These are phyloP conservation scores for Numenius phaeopus DNA, from an alignment of 2,797 vertebrate species.

Conservation along the genomic window DNA sequence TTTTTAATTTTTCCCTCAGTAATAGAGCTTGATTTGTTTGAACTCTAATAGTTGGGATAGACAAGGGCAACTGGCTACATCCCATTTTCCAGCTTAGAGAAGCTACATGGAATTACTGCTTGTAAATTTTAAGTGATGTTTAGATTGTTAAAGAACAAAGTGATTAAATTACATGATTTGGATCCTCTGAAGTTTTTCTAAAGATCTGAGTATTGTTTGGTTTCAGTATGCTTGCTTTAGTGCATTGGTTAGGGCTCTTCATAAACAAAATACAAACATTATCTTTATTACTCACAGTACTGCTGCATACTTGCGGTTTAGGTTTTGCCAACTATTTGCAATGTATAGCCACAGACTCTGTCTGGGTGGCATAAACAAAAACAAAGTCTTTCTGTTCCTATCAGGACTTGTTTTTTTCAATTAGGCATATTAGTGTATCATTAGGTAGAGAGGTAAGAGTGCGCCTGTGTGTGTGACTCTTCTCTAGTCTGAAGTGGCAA, in stretches of 20 bases:
- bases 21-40: slow-evolving; percentile 9
- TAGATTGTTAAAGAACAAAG: slow-evolving; percentile 56
- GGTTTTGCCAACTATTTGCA: slow-evolving; percentile 72
- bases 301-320: slow-evolving; percentile 71
- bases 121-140: slow-evolving; percentile 51
- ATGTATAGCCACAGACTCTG: slow-evolving; percentile 68
- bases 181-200: slow-evolving; percentile 41
- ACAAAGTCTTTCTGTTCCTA: slow-evolving; percentile 69
- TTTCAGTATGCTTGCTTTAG: slow-evolving; percentile 49
- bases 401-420: slow-evolving; percentile 54
- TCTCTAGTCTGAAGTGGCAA: slow-evolving; percentile 25
- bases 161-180: slow-evolving; percentile 48
- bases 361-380: slow-evolving; percentile 73
- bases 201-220: slow-evolving; percentile 49
- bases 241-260: slow-evolving; percentile 64
- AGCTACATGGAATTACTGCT: neutral
- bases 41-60: neutral
- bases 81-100: slow-evolving; percentile 10
- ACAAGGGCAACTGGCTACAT: neutral
- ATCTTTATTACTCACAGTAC: slow-evolving; percentile 69
- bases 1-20: neutral
- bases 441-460: slow-evolving; percentile 43
- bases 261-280: slow-evolving; percentile 72
- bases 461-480: neutral
- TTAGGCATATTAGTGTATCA: neutral